Base-by-base conservation (phyloP, 1,140 invertebrate species). In the Neodiprion pinetum region DNA sequence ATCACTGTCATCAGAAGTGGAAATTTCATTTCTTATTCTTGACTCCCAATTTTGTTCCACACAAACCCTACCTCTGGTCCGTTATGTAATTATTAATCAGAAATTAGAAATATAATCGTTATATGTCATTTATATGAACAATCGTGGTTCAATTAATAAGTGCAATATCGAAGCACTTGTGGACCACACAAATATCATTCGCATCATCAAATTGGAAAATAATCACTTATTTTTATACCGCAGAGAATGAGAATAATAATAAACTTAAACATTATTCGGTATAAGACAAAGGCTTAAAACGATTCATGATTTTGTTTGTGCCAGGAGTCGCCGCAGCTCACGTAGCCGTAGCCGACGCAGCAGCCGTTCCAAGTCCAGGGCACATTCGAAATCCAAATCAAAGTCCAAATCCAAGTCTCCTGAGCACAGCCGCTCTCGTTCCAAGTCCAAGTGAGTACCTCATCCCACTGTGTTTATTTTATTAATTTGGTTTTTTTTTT, bases 301-400 rank as follows among this genome's bases (percentile, higher is more conserved):
- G 48, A 53, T 78, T 61, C 53, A 17, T 61, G 53, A 61, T 78
- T 72, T 77, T 73, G 72, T 77, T 53, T 77, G 78, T 72, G 80
- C 81, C 61, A 88, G 88, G 73, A 90, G 88, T 76, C 84, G 87
- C 70, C 89, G 84, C 76, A 91, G 90, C 79, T 91, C 91, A 75
- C 87, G 90, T 70, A 90, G 88, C 71, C 91, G 90, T 75, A 91
- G 90, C 74, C 91, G 91, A 49, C 92, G 90, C 23, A 91, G 91
- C 80, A 93, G 92, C 78, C 92, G 92, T 61, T 93, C 92, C 23
- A 94, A 94, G 79, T 92, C 90, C 71, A 90, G 91, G 71, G 91
- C 90, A 70, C 91, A 92, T 72, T 92, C 93, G 66, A 93, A 94
- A 88, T 94, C 91, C 80, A 94, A 93, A 89, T 94, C 93, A 65